Evolutionary conservation across 2,797 vertebrate species (phyloP), one percentile per base, ranked within the genome.

Genomic region (Macropodus opercularis): DNA sequence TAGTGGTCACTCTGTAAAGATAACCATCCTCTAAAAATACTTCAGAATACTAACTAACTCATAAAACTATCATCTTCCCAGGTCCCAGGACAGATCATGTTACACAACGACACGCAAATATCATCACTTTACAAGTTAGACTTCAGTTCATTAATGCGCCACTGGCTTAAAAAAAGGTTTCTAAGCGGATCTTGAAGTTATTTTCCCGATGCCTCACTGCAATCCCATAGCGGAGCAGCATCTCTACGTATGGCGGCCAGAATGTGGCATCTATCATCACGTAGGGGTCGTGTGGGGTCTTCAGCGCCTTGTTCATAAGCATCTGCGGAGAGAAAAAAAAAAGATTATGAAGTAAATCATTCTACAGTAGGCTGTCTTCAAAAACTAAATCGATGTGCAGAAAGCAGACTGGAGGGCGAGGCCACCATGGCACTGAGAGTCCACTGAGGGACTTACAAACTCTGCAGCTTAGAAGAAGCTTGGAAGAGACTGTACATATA

Each of bases 221-320:
- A 40, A 95, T 90, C 62, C 94, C 94, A 8, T 84, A 84, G n/a
- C 96, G 94, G 43, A 98, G 92, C 26, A 99, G 90, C 85, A 97
- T 82, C 82, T 99, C 97, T 29, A 94, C 47, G 36, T 98, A 99
- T 1, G 96, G 96, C 1, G 94, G 93, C 97, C 97, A 99, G 79
- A 95, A 96, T 0, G 91, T 92, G 17, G 91, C 75, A 42, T 63
- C 81, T 26, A 94, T 79, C 0, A 55, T 79, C 68, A 98, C 27
- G 2, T 98, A 98, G 15, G 97, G 95, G 49, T 99, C 94, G n/a
- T 98, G 94, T 24, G 96, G 94, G 21, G 88, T 90, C 22, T 23
- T 75, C 49, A 95, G 24, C 23, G 81, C 70, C 80, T 93, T 92
- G 76, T 93, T 92, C 78, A 96, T 92, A 65, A 99, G 92, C 29